These are phyloP conservation scores for Drosophila serrata DNA, from an alignment of 1,140 invertebrate genomes.

Conservation along the genomic window DNA sequence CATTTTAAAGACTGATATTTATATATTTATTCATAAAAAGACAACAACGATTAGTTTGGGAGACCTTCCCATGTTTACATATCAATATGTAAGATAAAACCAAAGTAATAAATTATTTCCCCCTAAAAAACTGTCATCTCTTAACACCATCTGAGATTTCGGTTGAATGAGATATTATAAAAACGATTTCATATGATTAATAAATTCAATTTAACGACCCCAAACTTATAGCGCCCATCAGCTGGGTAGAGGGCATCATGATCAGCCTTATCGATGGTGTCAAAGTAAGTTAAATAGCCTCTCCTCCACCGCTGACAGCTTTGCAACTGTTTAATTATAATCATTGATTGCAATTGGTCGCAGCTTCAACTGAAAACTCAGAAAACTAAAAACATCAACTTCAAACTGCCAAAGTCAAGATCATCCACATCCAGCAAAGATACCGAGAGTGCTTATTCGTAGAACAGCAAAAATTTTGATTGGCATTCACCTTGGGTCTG, in stretches of 20 bases:
- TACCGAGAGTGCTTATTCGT: slow-evolving; percentile 1
- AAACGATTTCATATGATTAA: neutral
- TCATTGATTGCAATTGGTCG: slow-evolving; percentile 39
- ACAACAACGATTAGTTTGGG: neutral
- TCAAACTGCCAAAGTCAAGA: slow-evolving; percentile 66
- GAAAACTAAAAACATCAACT: slow-evolving; percentile 38
- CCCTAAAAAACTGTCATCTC: neutral
- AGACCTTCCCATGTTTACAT: neutral
- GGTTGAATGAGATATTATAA: neutral
- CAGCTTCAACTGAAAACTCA: slow-evolving; percentile 19
- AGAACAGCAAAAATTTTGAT: slow-evolving; percentile 61
- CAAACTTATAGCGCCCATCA: slow-evolving; percentile 74
- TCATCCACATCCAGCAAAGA: slow-evolving; percentile 47
- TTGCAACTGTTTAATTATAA: slow-evolving; percentile 25
- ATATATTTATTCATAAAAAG: neutral
- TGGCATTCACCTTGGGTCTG: slow-evolving; percentile 70
- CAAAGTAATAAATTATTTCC: neutral
- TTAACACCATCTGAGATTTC: neutral
- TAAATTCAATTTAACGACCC: slow-evolving; percentile 4
- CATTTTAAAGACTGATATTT: neutral
- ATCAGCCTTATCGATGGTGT: slow-evolving; percentile 67
- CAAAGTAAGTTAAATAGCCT: slow-evolving; percentile 76
- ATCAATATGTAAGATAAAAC: neutral
- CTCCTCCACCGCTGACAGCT: slow-evolving; percentile 34
- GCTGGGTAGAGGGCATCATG: slow-evolving; percentile 75